Percentiles rank a stretch among this genome's conserved stretches.
These are phyloP conservation scores for Malthinus seriepunctatus DNA, from an alignment of 2,888 invertebrate species.

Conservation along the genomic window DNA sequence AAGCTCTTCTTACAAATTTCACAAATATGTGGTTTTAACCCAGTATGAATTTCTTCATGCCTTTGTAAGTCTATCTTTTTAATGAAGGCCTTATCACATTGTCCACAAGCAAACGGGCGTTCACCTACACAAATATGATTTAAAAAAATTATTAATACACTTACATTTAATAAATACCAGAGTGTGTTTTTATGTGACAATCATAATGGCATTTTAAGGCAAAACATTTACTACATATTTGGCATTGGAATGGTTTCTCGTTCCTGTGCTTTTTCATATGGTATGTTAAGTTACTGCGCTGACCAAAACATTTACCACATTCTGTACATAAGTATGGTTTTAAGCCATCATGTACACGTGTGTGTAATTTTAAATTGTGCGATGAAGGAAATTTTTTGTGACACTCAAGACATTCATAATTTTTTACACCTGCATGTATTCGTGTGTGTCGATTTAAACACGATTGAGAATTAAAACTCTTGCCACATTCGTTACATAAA, in stretches of 20 bases:
- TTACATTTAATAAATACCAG: conserved; percentile 31
- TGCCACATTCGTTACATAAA: conserved; percentile 34
- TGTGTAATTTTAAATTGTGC: conserved; percentile 33
- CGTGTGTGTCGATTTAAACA: conserved; percentile 37
- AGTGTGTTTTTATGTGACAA: conserved; percentile 44
- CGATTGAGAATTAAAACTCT: conserved; percentile 32
- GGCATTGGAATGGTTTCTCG: conserved; percentile 44
- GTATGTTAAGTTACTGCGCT: conserved; percentile 35
- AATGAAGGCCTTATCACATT: conserved; percentile 43
- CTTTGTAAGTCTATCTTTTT: conserved; percentile 44
- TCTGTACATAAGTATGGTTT: conserved; percentile 35
- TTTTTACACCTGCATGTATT: conserved; percentile 37
- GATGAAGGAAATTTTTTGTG: conserved; percentile 33
- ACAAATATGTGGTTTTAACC: conserved; percentile 41
- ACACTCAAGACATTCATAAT: conserved; percentile 33
- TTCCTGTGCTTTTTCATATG: conserved; percentile 43
- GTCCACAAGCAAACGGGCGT: conserved; percentile 41
- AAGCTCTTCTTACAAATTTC: conserved; percentile 42
- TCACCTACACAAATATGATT: conserved; percentile 33
- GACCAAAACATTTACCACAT: conserved; percentile 37
- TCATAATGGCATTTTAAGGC: conserved; percentile 43
- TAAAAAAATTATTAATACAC: too few relatives aligned
- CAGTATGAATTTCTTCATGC: conserved; percentile 43
- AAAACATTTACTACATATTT: conserved; percentile 43
- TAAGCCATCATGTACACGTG: conserved; percentile 31